Conservation (phyloP, 30 jellyfish, hydroid and myxozoan genomes). For the Pseudorhiza aurosa region DNA sequence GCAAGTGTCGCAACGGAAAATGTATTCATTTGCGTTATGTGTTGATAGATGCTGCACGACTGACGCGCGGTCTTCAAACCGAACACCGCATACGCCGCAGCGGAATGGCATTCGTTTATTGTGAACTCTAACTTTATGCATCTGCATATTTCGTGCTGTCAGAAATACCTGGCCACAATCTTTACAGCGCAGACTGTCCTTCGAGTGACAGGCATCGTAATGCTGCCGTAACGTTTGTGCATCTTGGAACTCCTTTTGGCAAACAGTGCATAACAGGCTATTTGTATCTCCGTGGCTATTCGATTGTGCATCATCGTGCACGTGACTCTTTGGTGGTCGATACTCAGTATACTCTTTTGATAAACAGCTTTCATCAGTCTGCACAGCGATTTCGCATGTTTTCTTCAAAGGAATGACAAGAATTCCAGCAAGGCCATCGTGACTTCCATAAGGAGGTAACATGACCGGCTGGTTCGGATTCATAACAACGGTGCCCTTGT, state of each 20-base stretch:
- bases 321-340: constrained; percentile 38
- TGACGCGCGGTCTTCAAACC: constrained; percentile 80
- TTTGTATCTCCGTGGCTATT: neutral
- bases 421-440: constrained; percentile 70
- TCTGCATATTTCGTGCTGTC: constrained; percentile 76
- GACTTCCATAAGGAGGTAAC: constrained; percentile 55
- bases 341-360: constrained; percentile 34
- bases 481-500: constrained; percentile 57
- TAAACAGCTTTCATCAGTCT: constrained; percentile 83
- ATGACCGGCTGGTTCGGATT: constrained; percentile 60
- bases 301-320: neutral
- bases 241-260: constrained; percentile 63
- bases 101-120: constrained; percentile 90
- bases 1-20: constrained; percentile 82
- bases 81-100: constrained; percentile 86
- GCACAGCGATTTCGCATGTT: constrained; percentile 64
- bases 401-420: constrained; percentile 83
- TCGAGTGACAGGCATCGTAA: constrained; percentile 29
- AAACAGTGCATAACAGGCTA: constrained; percentile 54
- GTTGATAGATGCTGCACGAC: constrained; percentile 90
- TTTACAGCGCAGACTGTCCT: constrained; percentile 59
- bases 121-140: constrained; percentile 82
- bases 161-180: constrained; percentile 74
- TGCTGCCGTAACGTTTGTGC: constrained; percentile 49
- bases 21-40: constrained; percentile 68